phyloP scores from a whole-genome alignment of 2,888 invertebrate genomes.

The Abrostola tripartita region DNA sequence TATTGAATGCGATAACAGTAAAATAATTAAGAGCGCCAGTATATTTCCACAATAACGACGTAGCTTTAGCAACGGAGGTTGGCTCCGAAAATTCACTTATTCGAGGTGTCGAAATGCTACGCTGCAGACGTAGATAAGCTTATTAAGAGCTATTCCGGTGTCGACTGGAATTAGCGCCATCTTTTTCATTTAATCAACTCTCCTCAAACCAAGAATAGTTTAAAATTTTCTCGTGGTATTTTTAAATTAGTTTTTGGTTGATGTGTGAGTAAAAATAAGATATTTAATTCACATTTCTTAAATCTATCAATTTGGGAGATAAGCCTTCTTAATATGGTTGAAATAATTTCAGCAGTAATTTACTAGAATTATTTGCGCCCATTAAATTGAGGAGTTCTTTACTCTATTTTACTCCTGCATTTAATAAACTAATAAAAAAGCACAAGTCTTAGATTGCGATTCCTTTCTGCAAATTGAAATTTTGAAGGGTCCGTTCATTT shows the following conservation, averaged over 20 bases:
- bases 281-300: background rate
- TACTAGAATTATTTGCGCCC: too few species aligned
- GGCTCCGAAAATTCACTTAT: constrained; percentile 39
- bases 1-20: background rate
- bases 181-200: constrained; percentile 46
- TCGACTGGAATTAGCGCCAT: constrained; percentile 48
- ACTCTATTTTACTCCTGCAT: too few species aligned
- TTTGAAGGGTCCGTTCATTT: constrained; percentile 19
- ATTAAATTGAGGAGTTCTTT: too few species aligned
- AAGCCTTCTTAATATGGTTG: too few species aligned
- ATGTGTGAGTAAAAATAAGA: background rate
- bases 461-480: constrained; percentile 4
- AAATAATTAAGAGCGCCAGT: constrained; percentile 6
- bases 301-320: too few species aligned
- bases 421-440: too few species aligned
- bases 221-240: background rate
- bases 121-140: constrained; percentile 61
- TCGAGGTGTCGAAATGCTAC: constrained; percentile 43
- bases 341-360: too few species aligned
- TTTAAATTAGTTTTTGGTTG: background rate
- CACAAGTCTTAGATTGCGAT: background rate
- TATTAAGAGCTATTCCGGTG: constrained; percentile 53
- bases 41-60: constrained; percentile 12
- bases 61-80: constrained; percentile 11
- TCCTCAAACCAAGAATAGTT: constrained; percentile 21